Evolutionary conservation across 2,113 vertebrate species (phyloP), one percentile per base, ranked within the genome.

Genomic region (Ploceus nigricollis): DNA sequence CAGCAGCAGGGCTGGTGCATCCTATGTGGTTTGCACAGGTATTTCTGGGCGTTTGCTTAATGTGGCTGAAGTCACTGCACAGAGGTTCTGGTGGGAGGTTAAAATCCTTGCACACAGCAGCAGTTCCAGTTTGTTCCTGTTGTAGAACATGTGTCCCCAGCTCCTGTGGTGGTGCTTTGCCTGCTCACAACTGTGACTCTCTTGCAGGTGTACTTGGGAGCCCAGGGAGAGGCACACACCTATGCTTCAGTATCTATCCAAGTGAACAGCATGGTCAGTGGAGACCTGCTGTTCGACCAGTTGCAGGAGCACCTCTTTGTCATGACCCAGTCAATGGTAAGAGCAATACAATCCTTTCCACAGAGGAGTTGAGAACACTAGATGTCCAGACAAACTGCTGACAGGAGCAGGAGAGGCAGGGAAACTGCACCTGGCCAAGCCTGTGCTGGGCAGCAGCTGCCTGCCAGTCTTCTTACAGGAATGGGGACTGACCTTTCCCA

Each of bases 261-360:
- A 90, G 93, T 92, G 37, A 99, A 98, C 19, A 93, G 98, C 28
- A 87, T 98, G 6, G 99, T 99, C 95, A 99, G 97, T 78, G 98
- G 98, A 51, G 99, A 99, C 94, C 98, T 99, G 42, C 96, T 98
- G 37, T 99, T 99, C 37, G 99, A 99, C 97, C 98, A 98, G 93
- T 60, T 87, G 7, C 98, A 99, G 64, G 98, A 99, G 82, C 97
- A 99, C 82, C 98, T 99, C 47, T 99, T 99, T 77, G 98, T 99
- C 95, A 99, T 99, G 98, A 99, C 99, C 37, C 98, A 97, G 78
- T 98, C 97, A 90, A 98, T 97, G 98, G 99, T 99, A 96, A 98
- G 96, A 97, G 13, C 44, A 65, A 51, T 28, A 40, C 53, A 56
- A n/a, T 54, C 37, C 30, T 60, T 87, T 79, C 27, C 51, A 47